phyloP scores from a whole-genome alignment of 2,888 invertebrate species.

The Bursaphelenchus okinawaensis region DNA sequence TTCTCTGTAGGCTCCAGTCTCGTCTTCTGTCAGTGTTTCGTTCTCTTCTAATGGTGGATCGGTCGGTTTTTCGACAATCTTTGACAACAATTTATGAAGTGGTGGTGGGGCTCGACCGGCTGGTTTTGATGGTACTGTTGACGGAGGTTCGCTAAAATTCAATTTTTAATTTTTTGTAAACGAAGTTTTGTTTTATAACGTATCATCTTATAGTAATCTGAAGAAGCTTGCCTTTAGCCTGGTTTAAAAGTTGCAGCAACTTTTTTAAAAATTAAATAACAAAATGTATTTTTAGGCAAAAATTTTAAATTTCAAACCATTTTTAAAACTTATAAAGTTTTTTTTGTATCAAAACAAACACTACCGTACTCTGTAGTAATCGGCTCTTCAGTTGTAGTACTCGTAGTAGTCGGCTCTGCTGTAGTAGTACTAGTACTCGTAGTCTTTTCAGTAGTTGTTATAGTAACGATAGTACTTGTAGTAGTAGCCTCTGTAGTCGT shows the following conservation, averaged over 20 bases:
- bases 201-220: too few relatives aligned
- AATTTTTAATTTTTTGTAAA: too few relatives aligned
- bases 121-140: background rate
- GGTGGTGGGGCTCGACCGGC: background rate
- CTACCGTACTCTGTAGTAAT: conserved; percentile 7
- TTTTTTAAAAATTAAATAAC: too few relatives aligned
- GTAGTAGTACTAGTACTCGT: conserved; percentile 21
- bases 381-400: conserved; percentile 15
- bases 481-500: conserved; percentile 17
- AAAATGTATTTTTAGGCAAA: too few relatives aligned
- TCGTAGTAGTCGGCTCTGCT: conserved; percentile 15
- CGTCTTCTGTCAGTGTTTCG: background rate
- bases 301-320: too few relatives aligned
- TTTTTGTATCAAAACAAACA: too few relatives aligned
- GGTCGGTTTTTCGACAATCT: background rate
- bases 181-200: too few relatives aligned
- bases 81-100: background rate
- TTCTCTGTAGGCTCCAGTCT: background rate
- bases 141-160: background rate
- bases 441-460: conserved; percentile 12
- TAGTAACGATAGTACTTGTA: conserved; percentile 7
- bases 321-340: too few relatives aligned
- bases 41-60: background rate
- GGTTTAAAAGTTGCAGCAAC: too few relatives aligned
- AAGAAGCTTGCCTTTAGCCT: too few relatives aligned